Evolutionary conservation across 2,113 vertebrate species (phyloP).

Genomic region (Sminthopsis crassicaudata): DNA sequence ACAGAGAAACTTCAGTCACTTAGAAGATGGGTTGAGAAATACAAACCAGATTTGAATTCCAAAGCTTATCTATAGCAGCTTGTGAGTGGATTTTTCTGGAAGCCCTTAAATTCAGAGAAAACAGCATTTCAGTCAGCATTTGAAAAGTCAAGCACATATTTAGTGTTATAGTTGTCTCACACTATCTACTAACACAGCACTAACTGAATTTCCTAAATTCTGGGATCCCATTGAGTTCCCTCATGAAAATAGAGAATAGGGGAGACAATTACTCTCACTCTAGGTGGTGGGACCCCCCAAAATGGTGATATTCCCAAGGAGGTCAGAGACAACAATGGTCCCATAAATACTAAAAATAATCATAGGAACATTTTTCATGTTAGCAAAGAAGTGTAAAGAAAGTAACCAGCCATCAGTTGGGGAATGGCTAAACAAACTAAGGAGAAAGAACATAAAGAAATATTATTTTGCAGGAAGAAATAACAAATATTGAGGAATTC

Average conservation of each 20-base stretch:
- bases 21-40: conserved; percentile 73
- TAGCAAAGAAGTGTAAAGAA: neutral
- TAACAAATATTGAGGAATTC: neutral
- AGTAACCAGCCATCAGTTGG: neutral
- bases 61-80: conserved; percentile 33
- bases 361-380: neutral
- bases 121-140: neutral
- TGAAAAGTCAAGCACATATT: neutral
- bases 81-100: conserved; percentile 70
- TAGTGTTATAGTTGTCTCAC: neutral
- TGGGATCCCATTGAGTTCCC: neutral
- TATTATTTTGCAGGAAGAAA: neutral
- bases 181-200: neutral
- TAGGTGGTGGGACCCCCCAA: neutral
- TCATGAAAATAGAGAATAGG: neutral
- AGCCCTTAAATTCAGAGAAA: conserved; percentile 58
- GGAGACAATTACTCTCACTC: neutral
- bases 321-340: neutral
- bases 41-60: conserved; percentile 72
- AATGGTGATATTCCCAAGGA: neutral
- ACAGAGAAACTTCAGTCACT: conserved; percentile 66
- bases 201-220: neutral
- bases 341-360: neutral
- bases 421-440: neutral
- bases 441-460: neutral